These are phyloP conservation scores for Prietella phreatophila DNA, from an alignment of 2,113 vertebrate genomes.

Conservation along the genomic window DNA sequence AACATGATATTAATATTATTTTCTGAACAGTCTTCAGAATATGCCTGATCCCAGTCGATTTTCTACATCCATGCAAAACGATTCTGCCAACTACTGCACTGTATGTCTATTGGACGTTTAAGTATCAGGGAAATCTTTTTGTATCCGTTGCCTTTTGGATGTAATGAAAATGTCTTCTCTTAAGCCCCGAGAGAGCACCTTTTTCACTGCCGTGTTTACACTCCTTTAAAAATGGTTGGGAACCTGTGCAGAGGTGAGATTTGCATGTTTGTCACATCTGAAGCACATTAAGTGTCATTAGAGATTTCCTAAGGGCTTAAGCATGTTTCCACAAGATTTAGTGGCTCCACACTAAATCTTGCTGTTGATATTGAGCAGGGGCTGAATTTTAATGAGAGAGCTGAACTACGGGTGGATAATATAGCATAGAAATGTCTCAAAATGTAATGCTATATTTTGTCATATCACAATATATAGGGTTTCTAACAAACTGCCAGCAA, in stretches of 20 bases:
- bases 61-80: background rate
- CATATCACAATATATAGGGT: background rate
- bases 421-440: too few relatives aligned
- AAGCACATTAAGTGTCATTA: conserved; percentile 22
- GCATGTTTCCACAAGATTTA: conserved; percentile 9
- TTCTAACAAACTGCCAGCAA: background rate
- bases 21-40: background rate
- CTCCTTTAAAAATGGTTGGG: background rate
- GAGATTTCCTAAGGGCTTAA: conserved; percentile 14
- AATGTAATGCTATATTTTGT: too few relatives aligned
- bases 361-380: conserved; percentile 2
- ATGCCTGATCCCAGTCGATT: background rate
- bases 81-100: background rate
- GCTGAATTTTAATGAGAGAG: conserved; percentile 1
- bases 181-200: background rate
- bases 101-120: background rate
- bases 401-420: background rate
- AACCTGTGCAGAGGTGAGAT: conserved; percentile 3
- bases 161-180: background rate
- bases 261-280: conserved; percentile 22
- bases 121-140: background rate
- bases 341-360: conserved; percentile 1
- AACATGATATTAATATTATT: background rate
- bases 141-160: background rate
- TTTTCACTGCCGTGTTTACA: too few relatives aligned